Base-by-base conservation (phyloP, 2,113 vertebrate genomes). In the Prinia subflava region DNA sequence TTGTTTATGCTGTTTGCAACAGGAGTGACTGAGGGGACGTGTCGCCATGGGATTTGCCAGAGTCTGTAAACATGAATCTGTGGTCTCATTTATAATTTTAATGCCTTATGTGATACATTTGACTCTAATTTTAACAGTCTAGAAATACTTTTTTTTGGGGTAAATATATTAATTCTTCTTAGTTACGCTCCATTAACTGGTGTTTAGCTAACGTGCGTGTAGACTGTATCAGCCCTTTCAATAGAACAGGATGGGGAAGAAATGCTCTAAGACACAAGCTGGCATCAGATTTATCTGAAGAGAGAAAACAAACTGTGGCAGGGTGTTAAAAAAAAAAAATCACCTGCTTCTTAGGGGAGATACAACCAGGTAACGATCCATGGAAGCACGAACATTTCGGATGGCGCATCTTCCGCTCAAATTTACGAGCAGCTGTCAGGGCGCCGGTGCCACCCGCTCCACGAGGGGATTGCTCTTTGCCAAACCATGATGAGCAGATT, bases 281-380 rank as follows among this genome's bases (percentile, higher is more conserved):
- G 64, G 75, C 52, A n/a, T 27, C 78, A 64, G 59, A 80, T 89
- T 87, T 44, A 31, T 89, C 65, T 31, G 37, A 28, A 74, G 50
- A 91, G 42, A 33, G 79, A 57, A 92, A 87, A 94, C 44, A 86
- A 93, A 96, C 70, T 77, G 57, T 69, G 5, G 3, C 59, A 80
- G 50, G 64, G 62, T 46, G 63, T 92, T 93, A 94, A 94, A 96
- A 94, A 94, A 94, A 96, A 94, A 93, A 95, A 94, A 94, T 90
- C 87, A 90, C 87, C 94, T 94, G 79, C 90, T 85, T 91, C 89
- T 89, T 71, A 46, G 52, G 73, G 46, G n/a, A 90, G 89, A 65
- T 49, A 65, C 91, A 64, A 64, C 18, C 46, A 89, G 89, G 90
- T 96, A 96, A 97, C 55, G 67, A 95, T 49, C 85, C 95, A 68